A percentile compares a stretch with the other conserved stretches of the same genome.
Conservation (phyloP, 2,797 vertebrate genomes). For the Cercopithecus petaurista region DNA sequence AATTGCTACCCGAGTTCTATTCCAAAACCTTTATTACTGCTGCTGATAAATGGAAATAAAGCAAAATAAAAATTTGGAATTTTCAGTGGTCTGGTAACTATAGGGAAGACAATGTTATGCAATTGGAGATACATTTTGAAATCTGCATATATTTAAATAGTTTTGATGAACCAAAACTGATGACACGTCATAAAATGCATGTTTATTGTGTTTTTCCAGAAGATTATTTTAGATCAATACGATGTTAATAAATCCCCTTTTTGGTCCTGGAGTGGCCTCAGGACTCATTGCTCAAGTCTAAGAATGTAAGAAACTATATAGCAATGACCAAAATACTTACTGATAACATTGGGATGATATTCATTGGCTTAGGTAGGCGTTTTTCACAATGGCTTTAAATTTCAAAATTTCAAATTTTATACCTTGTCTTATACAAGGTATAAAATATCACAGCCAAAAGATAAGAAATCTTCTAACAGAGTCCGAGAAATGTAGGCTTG, state of each 20-base stretch:
- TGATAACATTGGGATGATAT: not conserved
- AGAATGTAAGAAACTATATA: not conserved
- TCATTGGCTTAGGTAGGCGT: not conserved
- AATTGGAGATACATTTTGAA: constrained; percentile 25
- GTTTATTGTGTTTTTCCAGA: not conserved
- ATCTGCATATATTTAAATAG: not conserved
- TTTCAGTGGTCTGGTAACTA: not conserved
- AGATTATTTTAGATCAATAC: constrained; percentile 11
- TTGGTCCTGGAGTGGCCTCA: not conserved
- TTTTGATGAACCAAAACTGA: constrained; percentile 30
- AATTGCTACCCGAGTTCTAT: constrained; percentile 65
- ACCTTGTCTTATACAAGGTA: not conserved
- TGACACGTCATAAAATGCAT: not conserved
- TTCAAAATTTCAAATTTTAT: not conserved
- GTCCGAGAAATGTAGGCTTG: not conserved
- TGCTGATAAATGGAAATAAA: constrained; percentile 54
- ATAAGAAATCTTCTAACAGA: constrained; percentile 5
- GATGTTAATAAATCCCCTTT: not conserved
- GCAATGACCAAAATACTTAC: not conserved
- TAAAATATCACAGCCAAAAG: constrained; percentile 43
- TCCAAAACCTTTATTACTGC: constrained; percentile 59
- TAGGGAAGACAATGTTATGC: not conserved
- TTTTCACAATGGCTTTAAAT: constrained; percentile 48
- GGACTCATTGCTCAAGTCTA: not conserved
- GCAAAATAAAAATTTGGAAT: constrained; percentile 51